Conservation (phyloP, 2,888 invertebrate genomes). For the Chesias legatella region DNA sequence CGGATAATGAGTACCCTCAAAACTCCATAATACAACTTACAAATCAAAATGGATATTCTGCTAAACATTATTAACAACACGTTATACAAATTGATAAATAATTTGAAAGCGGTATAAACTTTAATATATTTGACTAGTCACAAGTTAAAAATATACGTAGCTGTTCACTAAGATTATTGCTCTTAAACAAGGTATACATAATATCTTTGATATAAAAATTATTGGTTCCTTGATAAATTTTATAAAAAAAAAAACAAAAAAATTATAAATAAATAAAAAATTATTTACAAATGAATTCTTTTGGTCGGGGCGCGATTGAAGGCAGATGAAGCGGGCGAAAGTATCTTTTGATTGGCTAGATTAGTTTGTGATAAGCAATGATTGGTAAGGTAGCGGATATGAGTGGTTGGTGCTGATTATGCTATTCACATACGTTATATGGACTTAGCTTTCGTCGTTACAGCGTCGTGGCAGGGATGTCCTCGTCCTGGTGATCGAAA, state of each 20-base stretch:
- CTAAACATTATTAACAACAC: constrained; percentile 10
- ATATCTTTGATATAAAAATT: constrained; percentile 39
- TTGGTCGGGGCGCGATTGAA: constrained; percentile 42
- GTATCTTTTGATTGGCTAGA: constrained; percentile 38
- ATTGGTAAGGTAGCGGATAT: constrained; percentile 72
- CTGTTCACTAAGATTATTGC: constrained; percentile 67
- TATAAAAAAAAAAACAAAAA: constrained; percentile 31
- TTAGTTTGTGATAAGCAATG: constrained; percentile 57
- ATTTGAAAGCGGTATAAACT: constrained; percentile 52
- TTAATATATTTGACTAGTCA: constrained; percentile 55
- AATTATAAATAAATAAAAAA: constrained; percentile 41
- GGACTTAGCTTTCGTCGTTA: constrained; percentile 75
- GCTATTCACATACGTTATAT: constrained; percentile 65
- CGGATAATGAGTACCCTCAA: constrained; percentile 18
- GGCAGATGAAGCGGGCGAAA: constrained; percentile 47
- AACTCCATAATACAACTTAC: constrained; percentile 8
- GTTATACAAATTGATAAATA: constrained; percentile 34
- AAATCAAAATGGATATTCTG: constrained; percentile 8
- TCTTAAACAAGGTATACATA: constrained; percentile 62
- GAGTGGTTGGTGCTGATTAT: constrained; percentile 58
- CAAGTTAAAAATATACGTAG: constrained; percentile 64
- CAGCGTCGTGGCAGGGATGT: constrained; percentile 73
- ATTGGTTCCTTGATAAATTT: constrained; percentile 51
- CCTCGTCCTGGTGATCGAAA: constrained; percentile 61
- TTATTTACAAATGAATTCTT: constrained; percentile 61